phyloP scores from a whole-genome alignment of 2,797 vertebrate genomes.

The Protosalanx chinensis region DNA sequence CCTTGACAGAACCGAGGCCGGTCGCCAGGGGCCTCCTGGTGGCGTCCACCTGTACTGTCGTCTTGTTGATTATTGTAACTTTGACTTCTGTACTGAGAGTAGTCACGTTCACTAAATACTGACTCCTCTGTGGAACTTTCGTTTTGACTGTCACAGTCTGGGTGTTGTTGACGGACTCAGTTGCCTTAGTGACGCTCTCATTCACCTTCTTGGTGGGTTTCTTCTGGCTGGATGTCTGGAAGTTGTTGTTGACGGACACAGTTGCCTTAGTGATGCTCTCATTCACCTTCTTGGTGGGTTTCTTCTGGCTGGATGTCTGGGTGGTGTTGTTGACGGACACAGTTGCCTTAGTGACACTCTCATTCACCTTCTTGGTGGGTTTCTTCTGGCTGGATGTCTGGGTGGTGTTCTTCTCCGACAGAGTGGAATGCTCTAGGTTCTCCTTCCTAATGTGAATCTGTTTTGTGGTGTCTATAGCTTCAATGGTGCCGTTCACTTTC shows the following conservation, averaged over 20 bases:
- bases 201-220: conserved; percentile 45
- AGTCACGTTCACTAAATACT: conserved; percentile 51
- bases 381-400: conserved; percentile 49
- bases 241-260: conserved; percentile 35
- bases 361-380: conserved; percentile 38
- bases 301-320: conserved; percentile 8
- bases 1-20: conserved; percentile 65
- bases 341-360: conserved; percentile 16
- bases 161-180: conserved; percentile 37
- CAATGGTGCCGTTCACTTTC: conserved; percentile 54
- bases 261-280: conserved; percentile 16
- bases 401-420: conserved; percentile 52
- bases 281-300: conserved; percentile 41
- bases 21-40: conserved; percentile 49
- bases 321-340: conserved; percentile 36
- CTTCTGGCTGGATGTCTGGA: neutral
- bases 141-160: conserved; percentile 36
- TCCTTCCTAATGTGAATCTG: conserved; percentile 53
- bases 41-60: conserved; percentile 34
- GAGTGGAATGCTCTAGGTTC: conserved; percentile 43
- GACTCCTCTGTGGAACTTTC: conserved; percentile 50
- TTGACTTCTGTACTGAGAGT: conserved; percentile 29
- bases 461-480: conserved; percentile 40
- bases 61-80: conserved; percentile 29
- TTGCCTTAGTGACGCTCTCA: conserved; percentile 13